Evolutionary conservation across 1,140 invertebrate species (phyloP).

Genomic region (Zophobas morio): DNA sequence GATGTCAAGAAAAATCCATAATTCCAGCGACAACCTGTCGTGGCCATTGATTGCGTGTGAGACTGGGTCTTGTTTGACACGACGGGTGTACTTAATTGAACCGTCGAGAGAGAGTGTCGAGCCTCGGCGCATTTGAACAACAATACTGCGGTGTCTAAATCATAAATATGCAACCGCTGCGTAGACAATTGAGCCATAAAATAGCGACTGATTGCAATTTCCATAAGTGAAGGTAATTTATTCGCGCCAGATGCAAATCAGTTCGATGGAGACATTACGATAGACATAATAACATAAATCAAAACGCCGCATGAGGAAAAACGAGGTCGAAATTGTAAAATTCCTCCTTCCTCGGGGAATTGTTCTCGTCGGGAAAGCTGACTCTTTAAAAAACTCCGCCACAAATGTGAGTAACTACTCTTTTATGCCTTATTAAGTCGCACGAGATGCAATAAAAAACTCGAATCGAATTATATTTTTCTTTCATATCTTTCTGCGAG

Average conservation of each 20-base stretch:
- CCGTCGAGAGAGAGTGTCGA: background rate
- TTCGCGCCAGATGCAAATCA: conserved; percentile 45
- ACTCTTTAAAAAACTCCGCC: conserved; percentile 28
- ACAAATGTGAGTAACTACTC: conserved; percentile 54
- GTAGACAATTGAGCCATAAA: conserved; percentile 45
- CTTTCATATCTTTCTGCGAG: conserved; percentile 55
- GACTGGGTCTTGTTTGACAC: conserved; percentile 30
- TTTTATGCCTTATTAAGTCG: conserved; percentile 56
- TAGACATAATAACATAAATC: conserved; percentile 49
- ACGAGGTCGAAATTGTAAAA: conserved; percentile 30
- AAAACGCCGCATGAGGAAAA: conserved; percentile 7
- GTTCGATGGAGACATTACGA: conserved; percentile 37
- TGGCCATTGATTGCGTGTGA: conserved; percentile 46
- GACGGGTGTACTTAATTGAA: conserved; percentile 42
- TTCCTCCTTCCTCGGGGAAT: background rate
- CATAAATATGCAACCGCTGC: conserved; percentile 57
- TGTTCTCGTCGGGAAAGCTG: conserved; percentile 32
- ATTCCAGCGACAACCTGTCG: conserved; percentile 47
- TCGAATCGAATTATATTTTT: conserved; percentile 55
- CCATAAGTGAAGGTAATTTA: conserved; percentile 56
- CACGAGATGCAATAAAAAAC: conserved; percentile 52
- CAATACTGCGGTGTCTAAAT: conserved; percentile 47
- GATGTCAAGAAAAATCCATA: conserved; percentile 47
- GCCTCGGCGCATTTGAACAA: conserved; percentile 9
- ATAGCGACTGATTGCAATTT: conserved; percentile 56